A percentile compares a stretch with the other conserved stretches of the same genome.
phyloP scores from a whole-genome alignment of 2,888 invertebrate species.

The Pimpla rufipes region DNA sequence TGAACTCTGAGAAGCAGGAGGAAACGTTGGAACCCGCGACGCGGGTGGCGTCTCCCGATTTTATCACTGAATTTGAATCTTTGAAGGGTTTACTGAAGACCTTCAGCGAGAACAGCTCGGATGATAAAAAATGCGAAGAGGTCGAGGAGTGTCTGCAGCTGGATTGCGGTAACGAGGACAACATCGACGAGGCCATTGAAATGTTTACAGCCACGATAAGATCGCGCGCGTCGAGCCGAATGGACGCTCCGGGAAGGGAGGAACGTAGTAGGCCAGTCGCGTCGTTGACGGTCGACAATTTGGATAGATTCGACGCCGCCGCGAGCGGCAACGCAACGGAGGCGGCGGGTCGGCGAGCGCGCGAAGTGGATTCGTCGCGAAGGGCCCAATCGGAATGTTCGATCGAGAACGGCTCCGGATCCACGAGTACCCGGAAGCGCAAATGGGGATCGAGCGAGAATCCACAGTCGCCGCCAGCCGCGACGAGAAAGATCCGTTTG shows the following conservation, averaged over 20 bases:
- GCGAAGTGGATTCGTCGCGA: neutral
- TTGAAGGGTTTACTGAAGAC: conserved; percentile 18
- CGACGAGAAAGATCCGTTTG: conserved; percentile 26
- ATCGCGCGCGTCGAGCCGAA: neutral
- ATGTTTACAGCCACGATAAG: neutral
- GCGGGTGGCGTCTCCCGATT: neutral
- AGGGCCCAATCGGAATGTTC: neutral
- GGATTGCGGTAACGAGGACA: neutral
- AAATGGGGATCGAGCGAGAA: conserved; percentile 20
- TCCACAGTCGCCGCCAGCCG: neutral
- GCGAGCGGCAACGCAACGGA: neutral
- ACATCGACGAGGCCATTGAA: conserved; percentile 4
- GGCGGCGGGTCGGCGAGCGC: neutral
- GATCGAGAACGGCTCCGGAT: neutral
- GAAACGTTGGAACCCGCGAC: neutral
- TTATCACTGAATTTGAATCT: conserved; percentile 18
- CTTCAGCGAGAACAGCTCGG: neutral
- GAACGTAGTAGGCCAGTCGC: neutral
- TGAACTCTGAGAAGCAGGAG: neutral
- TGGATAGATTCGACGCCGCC: conserved; percentile 26
- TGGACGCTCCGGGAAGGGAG: neutral
- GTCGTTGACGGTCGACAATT: conserved; percentile 43
- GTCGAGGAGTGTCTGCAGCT: neutral
- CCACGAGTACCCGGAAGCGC: conserved; percentile 27
- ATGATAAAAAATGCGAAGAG: neutral